phyloP scores from a whole-genome alignment of 2,797 vertebrate species.

The Enteromius treurensis region DNA sequence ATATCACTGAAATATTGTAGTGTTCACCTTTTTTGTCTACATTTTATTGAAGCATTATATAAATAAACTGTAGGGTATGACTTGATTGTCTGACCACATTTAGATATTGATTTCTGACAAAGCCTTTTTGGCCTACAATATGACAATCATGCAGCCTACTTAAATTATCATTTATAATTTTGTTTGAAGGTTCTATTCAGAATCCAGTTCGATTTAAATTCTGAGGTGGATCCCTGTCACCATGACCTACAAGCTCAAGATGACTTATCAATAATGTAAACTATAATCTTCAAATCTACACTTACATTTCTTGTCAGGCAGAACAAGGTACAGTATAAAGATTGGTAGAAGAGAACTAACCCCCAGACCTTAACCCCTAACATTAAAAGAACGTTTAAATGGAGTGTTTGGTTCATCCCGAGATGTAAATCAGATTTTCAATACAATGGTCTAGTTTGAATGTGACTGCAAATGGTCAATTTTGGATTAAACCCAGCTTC shows the following conservation, averaged over 20 bases:
- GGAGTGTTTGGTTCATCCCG: not conserved
- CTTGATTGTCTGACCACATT: not conserved
- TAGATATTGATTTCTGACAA: no score
- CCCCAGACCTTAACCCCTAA: not conserved
- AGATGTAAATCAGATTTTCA: not conserved
- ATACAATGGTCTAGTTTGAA: not conserved
- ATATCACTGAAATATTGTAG: not conserved
- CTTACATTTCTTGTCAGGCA: not conserved
- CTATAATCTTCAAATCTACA: not conserved
- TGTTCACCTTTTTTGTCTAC: not conserved
- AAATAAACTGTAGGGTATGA: no score
- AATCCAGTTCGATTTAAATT: not conserved
- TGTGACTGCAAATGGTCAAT: not conserved
- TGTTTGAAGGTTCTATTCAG: not conserved
- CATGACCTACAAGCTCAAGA: not conserved
- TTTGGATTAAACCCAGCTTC: constrained; percentile 31
- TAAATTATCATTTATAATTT: not conserved
- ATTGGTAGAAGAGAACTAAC: not conserved
- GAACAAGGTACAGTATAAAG: not conserved
- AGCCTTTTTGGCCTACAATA: not conserved
- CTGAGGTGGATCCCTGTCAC: not conserved
- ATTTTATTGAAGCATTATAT: no score
- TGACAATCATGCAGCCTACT: not conserved
- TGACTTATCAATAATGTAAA: not conserved
- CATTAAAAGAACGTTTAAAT: not conserved